Percentiles rank a stretch among this genome's conserved stretches.
phyloP scores from a whole-genome alignment of 1,140 invertebrate genomes.

The Trichoplusia ni region DNA sequence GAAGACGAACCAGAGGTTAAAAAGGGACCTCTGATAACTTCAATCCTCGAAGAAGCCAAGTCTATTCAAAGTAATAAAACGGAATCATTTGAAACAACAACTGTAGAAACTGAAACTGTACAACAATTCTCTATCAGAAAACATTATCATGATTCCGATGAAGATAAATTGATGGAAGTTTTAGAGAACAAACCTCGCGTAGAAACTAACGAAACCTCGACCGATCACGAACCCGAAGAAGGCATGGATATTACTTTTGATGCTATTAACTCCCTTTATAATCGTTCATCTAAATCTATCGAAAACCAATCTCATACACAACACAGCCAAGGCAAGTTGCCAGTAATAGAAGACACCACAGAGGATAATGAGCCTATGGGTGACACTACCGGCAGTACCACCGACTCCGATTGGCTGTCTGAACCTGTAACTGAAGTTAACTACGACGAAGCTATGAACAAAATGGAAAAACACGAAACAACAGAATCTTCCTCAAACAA shows the following conservation, averaged over 20 bases:
- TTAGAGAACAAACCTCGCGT: slow-evolving; percentile 52
- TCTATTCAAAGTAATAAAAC: slow-evolving; percentile 21
- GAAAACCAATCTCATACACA: slow-evolving; percentile 32
- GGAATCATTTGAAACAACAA: slow-evolving; percentile 13
- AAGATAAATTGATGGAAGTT: slow-evolving; percentile 51
- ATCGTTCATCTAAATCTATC: slow-evolving; percentile 65
- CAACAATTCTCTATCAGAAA: slow-evolving; percentile 52
- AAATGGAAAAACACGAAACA: slow-evolving; percentile 49
- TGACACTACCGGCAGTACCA: slow-evolving; percentile 45
- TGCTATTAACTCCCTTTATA: slow-evolving; percentile 58
- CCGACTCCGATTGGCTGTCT: slow-evolving; percentile 68
- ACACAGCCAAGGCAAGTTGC: slow-evolving; percentile 13
- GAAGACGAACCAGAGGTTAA: slow-evolving; percentile 27
- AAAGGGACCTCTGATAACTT: slow-evolving; percentile 25
- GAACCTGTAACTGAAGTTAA: slow-evolving; percentile 63
- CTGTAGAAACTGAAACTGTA: slow-evolving; percentile 43
- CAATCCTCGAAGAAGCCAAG: slow-evolving; percentile 28
- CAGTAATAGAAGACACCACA: slow-evolving; percentile 35
- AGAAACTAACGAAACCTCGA: slow-evolving; percentile 40
- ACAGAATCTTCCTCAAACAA: slow-evolving; percentile 52
- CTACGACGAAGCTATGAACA: slow-evolving; percentile 59
- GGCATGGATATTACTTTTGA: slow-evolving; percentile 59
- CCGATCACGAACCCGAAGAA: slow-evolving; percentile 46
- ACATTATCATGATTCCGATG: slow-evolving; percentile 57
- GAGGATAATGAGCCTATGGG: slow-evolving; percentile 22